Evolutionary conservation across 2,113 vertebrate species (phyloP), one percentile per base, ranked within the genome.

Genomic region (Centropus unirufus): DNA sequence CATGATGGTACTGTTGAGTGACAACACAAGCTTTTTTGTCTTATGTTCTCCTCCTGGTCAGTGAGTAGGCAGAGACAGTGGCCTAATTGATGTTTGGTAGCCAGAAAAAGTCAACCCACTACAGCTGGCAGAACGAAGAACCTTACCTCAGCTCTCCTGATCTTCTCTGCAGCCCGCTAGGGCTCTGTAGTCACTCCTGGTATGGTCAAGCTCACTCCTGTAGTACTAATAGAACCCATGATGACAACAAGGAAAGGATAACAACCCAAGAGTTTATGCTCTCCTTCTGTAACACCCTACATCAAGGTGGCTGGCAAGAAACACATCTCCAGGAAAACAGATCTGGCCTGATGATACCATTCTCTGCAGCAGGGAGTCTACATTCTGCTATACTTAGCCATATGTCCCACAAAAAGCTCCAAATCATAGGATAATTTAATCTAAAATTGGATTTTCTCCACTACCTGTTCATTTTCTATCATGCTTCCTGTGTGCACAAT

Each of bases 81-180:
- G 12, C 3, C 40, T 0, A 1, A 52, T 66, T 32, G 34, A 39
- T 1, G 0, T 23, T 40, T 80, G 44, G 9, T 27, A 55, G 11
- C 7, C 54, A 76, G 16, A 2, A 42, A 54, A 52, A 77, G 27
- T 23, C 64, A 52, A 32, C 24, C 20, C 17, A 47, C 44, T 24
- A 47, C 36, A 52, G 16, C 14, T 51, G 22, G 11, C 6, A 51
- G 30, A 13, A 92, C 21, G 12, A 52, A 61, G 7, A 64, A 52
- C 6, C 1, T 64, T 19, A 42, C 3, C 7, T 52, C 6, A 32
- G 4, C 6, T 91, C 44, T 49, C 5, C 6, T 23, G 13, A 6
- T 6, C 51, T 16, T 29, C 9, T 59, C 20, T 68, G 6, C 2
- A 10, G 17, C 2, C 30, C 20, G 9, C 6, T 8, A 17, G 26